Percentiles rank a stretch among this genome's conserved stretches.
Evolutionary conservation across 1,140 invertebrate species (phyloP).

Genomic region (Conopomorpha cramerella): DNA sequence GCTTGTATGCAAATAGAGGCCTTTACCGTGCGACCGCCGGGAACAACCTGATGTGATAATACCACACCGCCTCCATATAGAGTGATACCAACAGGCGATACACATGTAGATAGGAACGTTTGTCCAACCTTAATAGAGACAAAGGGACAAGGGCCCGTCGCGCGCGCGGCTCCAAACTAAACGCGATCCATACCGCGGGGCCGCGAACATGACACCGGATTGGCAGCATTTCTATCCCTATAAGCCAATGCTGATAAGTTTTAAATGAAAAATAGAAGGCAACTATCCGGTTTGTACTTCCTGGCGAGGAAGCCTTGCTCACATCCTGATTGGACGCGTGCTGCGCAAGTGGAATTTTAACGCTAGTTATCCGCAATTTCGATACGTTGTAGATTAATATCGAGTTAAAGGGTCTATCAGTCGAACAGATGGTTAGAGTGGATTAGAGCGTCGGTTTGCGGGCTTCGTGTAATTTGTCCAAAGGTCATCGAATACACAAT

Average conservation of each 20-base stretch:
- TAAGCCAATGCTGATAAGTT: no score
- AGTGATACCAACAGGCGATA: constrained; percentile 41
- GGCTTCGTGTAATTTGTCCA: constrained; percentile 13
- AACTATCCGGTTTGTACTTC: constrained; percentile 23
- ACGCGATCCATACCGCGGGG: no score
- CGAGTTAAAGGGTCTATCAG: constrained; percentile 11
- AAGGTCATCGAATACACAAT: constrained; percentile 15
- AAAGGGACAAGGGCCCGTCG: constrained; percentile 31
- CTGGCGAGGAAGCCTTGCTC: constrained; percentile 8
- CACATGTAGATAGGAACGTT: constrained; percentile 37
- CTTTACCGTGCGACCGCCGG: constrained; percentile 35
- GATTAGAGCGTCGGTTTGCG: neutral
- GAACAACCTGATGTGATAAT: constrained; percentile 48
- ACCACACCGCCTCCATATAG: constrained; percentile 38
- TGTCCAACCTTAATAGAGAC: constrained; percentile 35
- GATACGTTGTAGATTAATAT: constrained; percentile 15
- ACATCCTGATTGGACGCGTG: constrained; percentile 7
- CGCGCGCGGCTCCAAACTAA: constrained; percentile 9
- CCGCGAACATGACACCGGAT: no score
- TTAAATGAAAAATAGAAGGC: constrained; percentile 23
- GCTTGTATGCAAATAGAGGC: constrained; percentile 52
- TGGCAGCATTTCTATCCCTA: no score
- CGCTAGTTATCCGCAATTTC: constrained; percentile 15
- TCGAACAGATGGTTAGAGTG: constrained; percentile 4
- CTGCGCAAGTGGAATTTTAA: no score